phyloP scores from a whole-genome alignment of 1,140 invertebrate genomes.

The Euschistus heros region DNA sequence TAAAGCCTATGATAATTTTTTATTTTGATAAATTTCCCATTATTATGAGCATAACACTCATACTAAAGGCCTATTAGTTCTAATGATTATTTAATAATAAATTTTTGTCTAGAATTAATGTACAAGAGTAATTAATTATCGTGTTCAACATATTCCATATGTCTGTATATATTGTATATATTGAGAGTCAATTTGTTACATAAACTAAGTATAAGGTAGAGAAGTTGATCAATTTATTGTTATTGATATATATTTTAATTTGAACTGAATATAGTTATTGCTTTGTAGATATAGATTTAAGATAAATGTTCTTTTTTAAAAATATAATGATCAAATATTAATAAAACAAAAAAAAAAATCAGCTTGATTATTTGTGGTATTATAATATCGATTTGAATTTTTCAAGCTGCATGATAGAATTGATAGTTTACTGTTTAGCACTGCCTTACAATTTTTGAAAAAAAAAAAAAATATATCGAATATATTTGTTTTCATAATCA shows the following conservation, averaged over 20 bases:
- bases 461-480: not conserved
- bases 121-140: not conserved
- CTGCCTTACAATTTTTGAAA: not conserved
- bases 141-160: not conserved
- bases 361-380: not conserved
- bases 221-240: conserved; percentile 5
- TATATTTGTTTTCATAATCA: not conserved
- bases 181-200: conserved; percentile 8
- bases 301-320: not conserved
- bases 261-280: not conserved
- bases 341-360: too few species aligned
- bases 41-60: not conserved
- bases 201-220: not conserved
- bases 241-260: conserved; percentile 2
- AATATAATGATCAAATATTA: not conserved
- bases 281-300: conserved; percentile 5
- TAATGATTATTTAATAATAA: not conserved
- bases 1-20: not conserved
- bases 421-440: not conserved
- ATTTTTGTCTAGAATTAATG: not conserved
- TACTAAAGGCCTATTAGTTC: conserved; percentile 6
- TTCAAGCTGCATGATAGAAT: conserved; percentile 4
- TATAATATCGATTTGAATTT: not conserved
- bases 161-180: not conserved
- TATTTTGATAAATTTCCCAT: not conserved